These are phyloP conservation scores for Dryobota labecula DNA, from an alignment of 2,888 invertebrate genomes.

Conservation along the genomic window DNA sequence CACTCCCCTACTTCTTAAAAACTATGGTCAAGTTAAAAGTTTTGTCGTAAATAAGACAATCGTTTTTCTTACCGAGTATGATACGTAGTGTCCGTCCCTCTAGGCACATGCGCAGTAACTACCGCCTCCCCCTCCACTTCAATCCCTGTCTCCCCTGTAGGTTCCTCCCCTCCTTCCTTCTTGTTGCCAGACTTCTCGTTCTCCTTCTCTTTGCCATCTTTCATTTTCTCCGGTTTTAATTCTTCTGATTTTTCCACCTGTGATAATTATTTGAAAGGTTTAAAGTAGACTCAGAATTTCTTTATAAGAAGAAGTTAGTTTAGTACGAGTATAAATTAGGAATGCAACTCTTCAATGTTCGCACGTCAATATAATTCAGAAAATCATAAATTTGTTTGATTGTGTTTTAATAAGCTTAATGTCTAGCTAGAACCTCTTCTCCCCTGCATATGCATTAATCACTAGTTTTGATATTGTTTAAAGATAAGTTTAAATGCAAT, in stretches of 20 bases:
- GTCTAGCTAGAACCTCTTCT: too few relatives aligned
- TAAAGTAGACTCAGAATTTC: neutral
- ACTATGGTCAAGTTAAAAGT: neutral
- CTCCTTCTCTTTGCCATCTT: constrained; percentile 85
- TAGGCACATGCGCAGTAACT: constrained; percentile 91
- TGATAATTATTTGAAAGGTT: neutral
- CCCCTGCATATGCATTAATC: too few relatives aligned
- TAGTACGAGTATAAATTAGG: neutral
- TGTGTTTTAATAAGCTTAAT: too few relatives aligned
- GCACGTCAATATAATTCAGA: neutral
- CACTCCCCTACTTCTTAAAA: too few relatives aligned
- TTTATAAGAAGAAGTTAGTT: neutral
- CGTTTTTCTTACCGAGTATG: constrained; percentile 91
- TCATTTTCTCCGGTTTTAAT: constrained; percentile 82
- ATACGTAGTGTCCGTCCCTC: constrained; percentile 94
- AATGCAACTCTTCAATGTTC: neutral
- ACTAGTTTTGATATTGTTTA: too few relatives aligned
- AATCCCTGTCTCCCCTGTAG: constrained; percentile 87
- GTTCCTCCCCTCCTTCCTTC: constrained; percentile 84
- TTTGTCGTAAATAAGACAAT: neutral
- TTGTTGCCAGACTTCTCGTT: constrained; percentile 84
- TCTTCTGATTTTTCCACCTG: constrained; percentile 86
- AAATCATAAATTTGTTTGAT: too few relatives aligned
- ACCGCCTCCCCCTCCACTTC: constrained; percentile 94
- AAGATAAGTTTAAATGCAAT: too few relatives aligned